Evolutionary conservation across 2,888 invertebrate genomes (phyloP), one percentile per base, ranked within the genome.

Genomic region (Apocheima hispidaria): DNA sequence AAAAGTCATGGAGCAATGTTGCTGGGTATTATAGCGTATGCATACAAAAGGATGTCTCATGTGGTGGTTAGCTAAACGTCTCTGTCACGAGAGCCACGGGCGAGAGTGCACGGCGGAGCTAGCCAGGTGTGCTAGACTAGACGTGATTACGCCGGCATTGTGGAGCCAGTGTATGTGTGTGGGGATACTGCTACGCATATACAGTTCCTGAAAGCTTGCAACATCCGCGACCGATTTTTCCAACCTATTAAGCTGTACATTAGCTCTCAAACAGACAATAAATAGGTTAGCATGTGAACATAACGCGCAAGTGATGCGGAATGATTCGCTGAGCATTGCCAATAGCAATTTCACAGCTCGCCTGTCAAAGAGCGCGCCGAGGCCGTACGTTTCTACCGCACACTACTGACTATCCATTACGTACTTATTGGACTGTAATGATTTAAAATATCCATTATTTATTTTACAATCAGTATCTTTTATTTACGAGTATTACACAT

Each of bases 331-430:
- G 66, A 62, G 44, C 63, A 63, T 56, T 55, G 64, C 63, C 69
- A 49, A 67, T 64, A 64, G 44, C 63, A 49, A 65, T 65, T 65
- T 65, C 63, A 58, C 65, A 59, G 60, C 41, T 59, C 60, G 64
- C 30, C 58, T 56, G 65, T 69, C 69, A 65, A 65, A 69, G 69
- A 52, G 50, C 46, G 40, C 30, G n/a, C n/a, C 10, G 2, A 1
- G 9, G 28, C 48, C 6, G 23, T 4, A 26, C 3, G 21, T 12
- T 18, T 20, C 20, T 57, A 36, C 41, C 40, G 20, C 48, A 33
- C 23, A 16, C 41, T 41, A 18, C 12, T 3, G 18, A 12, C 21
- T 30, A n/a, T 18, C 18, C 16, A n/a, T n/a, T n/a, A n/a, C 14
- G 12, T 10, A 40, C 10, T 21, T 36, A 9, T 36, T 36, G 16